Evolutionary conservation across 2,113 vertebrate genomes (phyloP).

Genomic region (Acinonyx jubatus): DNA sequence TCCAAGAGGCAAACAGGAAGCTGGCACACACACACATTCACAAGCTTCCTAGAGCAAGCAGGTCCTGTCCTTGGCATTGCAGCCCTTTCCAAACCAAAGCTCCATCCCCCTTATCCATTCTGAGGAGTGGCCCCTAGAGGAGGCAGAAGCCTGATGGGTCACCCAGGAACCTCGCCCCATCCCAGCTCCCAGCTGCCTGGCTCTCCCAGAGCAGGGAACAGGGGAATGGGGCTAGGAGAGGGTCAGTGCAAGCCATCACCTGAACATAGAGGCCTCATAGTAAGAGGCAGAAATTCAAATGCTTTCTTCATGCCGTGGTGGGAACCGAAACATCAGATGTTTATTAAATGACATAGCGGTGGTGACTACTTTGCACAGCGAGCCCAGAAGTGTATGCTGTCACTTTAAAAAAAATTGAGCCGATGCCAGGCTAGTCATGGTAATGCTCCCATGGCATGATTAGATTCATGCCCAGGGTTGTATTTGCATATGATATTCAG

Average conservation of each 20-base stretch:
- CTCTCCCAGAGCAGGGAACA: not conserved
- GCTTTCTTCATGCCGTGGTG: slow-evolving; percentile 80
- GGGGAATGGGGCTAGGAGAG: not conserved
- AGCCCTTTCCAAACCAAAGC: slow-evolving; percentile 30
- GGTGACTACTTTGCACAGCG: slow-evolving; percentile 84
- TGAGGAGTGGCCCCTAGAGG: not conserved
- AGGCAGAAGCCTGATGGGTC: slow-evolving; percentile 10
- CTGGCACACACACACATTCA: slow-evolving; percentile 64
- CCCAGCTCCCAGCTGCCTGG: slow-evolving; percentile 20
- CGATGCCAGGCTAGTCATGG: slow-evolving; percentile 93
- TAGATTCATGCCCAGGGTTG: slow-evolving; percentile 97
- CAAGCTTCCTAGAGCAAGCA: slow-evolving; percentile 46
- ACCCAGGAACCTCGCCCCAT: not conserved
- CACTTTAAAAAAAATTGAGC: slow-evolving; percentile 93
- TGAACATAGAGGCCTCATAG: slow-evolving; percentile 75
- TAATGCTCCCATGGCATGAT: slow-evolving; percentile 95
- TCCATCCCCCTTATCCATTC: not conserved
- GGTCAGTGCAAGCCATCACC: slow-evolving; percentile 75
- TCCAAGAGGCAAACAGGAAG: slow-evolving; percentile 72
- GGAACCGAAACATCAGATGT: slow-evolving; percentile 85
- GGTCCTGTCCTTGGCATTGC: not conserved
- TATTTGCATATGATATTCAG: slow-evolving; percentile 99
- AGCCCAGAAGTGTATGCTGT: slow-evolving; percentile 90
- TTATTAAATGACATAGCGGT: slow-evolving; percentile 86
- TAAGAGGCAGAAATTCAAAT: slow-evolving; percentile 82